Base-by-base conservation (phyloP, 2,113 vertebrate genomes). In the Chaetops frenatus region DNA sequence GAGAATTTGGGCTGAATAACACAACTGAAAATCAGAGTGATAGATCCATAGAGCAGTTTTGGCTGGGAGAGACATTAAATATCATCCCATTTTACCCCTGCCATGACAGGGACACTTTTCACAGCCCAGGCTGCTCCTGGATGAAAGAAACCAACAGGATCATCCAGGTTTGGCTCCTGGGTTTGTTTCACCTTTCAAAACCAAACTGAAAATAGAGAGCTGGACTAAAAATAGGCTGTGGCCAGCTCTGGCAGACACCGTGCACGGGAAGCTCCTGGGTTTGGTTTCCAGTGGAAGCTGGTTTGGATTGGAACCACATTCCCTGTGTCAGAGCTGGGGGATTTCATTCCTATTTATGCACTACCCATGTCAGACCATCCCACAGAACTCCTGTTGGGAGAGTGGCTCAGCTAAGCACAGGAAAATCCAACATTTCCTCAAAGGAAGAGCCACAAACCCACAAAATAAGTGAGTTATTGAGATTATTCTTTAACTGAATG, bases 131-230 rank as follows among this genome's bases (percentile, higher is more conserved):
- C 15, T 61, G 21, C 22, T 85, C 73, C 88, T 28, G 73, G 71
- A 35, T 58, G 81, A 62, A 64, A 38, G 86, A 65, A 92, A 57
- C 61, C 57, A 69, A 17, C 0, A 9, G 74, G 22, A 61, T 62
- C 66, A 81, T 83, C 95, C 5, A 4, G 96, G 40, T 28, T 64
- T 77, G 90, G 72, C 79, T 53, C 71, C 89, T 7, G 56, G 70
- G 33, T 71, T 44, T 44, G 25, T 53, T 53, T 87, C 88, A 93
- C 80, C 92, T 96, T 87, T 93, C 87, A 69, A 86, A 87, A 62
- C 1, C 58, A 60, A 65, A 2, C 50, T 92, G 94, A 92, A 95
- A 96, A 96, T 96, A 97, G 91, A 40, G 38, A 61, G 29, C n/a
- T 23, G 57, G 33, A 6, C 92, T 93, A 95, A 97, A 96, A 95